Base-by-base conservation (phyloP, 2,888 invertebrate species). In the Platypus cylindrus region DNA sequence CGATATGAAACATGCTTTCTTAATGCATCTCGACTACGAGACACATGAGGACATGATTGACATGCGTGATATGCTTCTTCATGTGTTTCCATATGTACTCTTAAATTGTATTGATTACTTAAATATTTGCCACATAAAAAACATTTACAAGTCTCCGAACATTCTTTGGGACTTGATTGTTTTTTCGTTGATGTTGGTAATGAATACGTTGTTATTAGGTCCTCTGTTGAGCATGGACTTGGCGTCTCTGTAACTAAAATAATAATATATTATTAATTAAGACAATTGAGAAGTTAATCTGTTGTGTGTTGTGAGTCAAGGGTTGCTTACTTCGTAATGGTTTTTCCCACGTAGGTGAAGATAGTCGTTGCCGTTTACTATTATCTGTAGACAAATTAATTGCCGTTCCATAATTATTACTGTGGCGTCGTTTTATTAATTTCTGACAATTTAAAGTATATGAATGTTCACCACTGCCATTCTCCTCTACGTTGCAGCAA, bases 31-130 rank as follows among this genome's bases (percentile, higher is more conserved):
- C 87, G 68, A 34, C 86, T 87, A 41, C 87, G 70, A 24, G 86
- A 87, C 23, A 89, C 86, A 58, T 89, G 89, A 1, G 78, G 76
- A 62, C 89, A 89, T 1, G 85, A 82, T 42, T 78, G 75, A 54
- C 89, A 89, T 18, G 86, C 85, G 60, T 89, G 86, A 17, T 85
- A 75, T 30, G 84, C 77, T 45, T 87, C 87, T 53, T 86, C 82
- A 60, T 89, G 89, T 13, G 87, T 87, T 55, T 89, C 89, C 75
- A 89, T 78, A 53, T 89, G 89, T 40, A 89, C 87, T 39, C 87
- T 71, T 49, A 89, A 63, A 59, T 89, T 89, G 66, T 89, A 89
- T 59, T 87, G 87, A 63, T 89, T 89, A 59, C 85, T 86, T 30
- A 89, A 66, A 37, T 85, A 83, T 58, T 89, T 89, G 54, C 84